Base-by-base conservation (phyloP, 35 echinoderm and acorn worm genomes). In the Anneissia japonica region DNA sequence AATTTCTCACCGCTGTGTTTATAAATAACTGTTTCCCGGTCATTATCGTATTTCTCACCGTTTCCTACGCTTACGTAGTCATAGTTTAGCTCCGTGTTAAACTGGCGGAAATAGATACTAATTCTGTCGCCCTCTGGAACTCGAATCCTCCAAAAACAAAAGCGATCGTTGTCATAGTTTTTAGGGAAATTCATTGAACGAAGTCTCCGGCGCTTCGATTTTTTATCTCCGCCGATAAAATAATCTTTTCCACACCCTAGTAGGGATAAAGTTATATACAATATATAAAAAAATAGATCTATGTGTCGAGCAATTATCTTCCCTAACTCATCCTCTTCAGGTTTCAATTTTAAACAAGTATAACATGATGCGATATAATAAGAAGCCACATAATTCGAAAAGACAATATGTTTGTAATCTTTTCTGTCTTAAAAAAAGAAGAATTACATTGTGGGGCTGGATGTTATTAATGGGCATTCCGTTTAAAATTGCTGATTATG, bases 121-220 rank as follows among this genome's bases (percentile, higher is more conserved):
- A 99, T 36, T 26, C 6, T 76, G 39, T 89, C 83, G 36, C 92
- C 92, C 2, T 77, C 85, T 5, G 83, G 86, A 0, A 83, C 87
- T 33, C 38, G 73, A 73, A 99, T 84, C 11, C 92, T 99, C 96
- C 96, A 99, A 79, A 91, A 99, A 39, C 96, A 99, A 83, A 83
- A 93, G 11, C 87, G 79, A 75, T 99, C 92, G 36, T 76, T 80
- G 80, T 79, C 39, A 37, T 99, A 99, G 1, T 46, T 30, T 17
- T 84, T 76, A 0, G 96, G 96, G 35, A 79, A 99, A 29, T 85
- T 86, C 13, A 92, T 92, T 34, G 92, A 91, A 12, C 74, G 74
- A 40, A 99, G 89, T 80, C 80, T 64, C 34, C 56, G 32, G 0
- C 51, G 39, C 34, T 31, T 74, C 0, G 84, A 55, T 72, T 37